Evolutionary conservation across 2,888 invertebrate species (phyloP), one percentile per base, ranked within the genome.

Genomic region (Lasioglossum leucozonium): DNA sequence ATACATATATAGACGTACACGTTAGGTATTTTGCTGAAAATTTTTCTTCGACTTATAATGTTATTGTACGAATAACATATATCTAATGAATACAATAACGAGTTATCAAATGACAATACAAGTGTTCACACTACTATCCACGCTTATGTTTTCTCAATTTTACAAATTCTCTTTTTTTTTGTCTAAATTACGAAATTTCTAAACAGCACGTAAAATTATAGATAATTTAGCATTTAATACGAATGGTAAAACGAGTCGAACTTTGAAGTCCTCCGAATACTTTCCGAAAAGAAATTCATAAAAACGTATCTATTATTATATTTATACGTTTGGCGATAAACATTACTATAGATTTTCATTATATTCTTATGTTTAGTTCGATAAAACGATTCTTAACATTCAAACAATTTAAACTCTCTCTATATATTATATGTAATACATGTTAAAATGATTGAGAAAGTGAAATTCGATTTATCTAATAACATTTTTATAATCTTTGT

Each of bases 41-140:
- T 55, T 47, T 77, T n/a, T n/a, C 6, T 42, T 71, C 42, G 42
- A 71, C 40, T 77, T 67, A 4, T 8, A 22, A 67, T 67, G 34
- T 77, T 77, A 81, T 73, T 62, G 67, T 81, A 62, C 51, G 51
- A 69, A 58, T 77, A 82, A 82, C 67, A 77, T 71, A 26, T 73
- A 58, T 37, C 18, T 82, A 47, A 26, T 26, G 18, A 72, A n/a
- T 58, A 47, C 51, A 22, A 26, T 55, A 47, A 69, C 16, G 16
- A 77, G 22, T 22, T 18, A 62, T 62, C 26, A 40, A 75, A 55
- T 72, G 37, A 40, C 55, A 77, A 47, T 58, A 13, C 18, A 62
- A 30, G 58, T 55, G 40, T 72, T n/a, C 13, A 51, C 10, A n/a
- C 11, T 51, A 22, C 34, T 22, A 8, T 37, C 26, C 71, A 71